phyloP scores from a whole-genome alignment of 2,888 invertebrate genomes.

The Mythimna impura region DNA sequence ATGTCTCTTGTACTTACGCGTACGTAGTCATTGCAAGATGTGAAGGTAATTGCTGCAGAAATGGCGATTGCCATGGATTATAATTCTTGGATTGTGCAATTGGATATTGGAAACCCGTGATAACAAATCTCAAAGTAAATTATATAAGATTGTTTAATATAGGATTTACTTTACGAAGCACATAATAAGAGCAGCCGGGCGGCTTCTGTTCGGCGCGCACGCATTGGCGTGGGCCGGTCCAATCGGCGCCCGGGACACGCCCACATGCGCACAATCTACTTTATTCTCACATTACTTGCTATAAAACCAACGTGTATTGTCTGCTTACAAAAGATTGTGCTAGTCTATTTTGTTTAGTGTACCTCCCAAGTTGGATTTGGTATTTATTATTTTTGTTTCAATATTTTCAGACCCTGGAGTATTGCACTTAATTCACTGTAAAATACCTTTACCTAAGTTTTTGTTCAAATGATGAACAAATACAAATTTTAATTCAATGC shows the following conservation, averaged over 20 bases:
- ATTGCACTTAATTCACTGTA: background rate
- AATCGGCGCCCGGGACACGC: conserved; percentile 85
- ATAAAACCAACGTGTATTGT: conserved; percentile 27
- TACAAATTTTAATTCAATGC: background rate
- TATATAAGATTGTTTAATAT: conserved; percentile 40
- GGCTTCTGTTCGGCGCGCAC: conserved; percentile 87
- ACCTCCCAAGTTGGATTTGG: background rate
- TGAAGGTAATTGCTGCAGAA: conserved; percentile 18
- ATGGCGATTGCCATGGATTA: conserved; percentile 10
- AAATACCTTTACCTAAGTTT: background rate
- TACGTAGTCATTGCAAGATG: conserved; percentile 8
- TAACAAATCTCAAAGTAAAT: conserved; percentile 29
- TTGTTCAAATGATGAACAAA: background rate
- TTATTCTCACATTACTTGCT: conserved; percentile 56
- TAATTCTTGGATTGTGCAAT: conserved; percentile 33
- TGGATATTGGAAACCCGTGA: conserved; percentile 21
- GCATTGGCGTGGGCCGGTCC: conserved; percentile 87
- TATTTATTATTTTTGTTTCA: conserved; percentile 5
- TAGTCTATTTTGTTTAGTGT: conserved; percentile 22
- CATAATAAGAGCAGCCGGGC: conserved; percentile 62
- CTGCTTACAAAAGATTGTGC: conserved; percentile 29
- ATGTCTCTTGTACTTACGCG: conserved; percentile 22
- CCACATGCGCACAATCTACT: conserved; percentile 72
- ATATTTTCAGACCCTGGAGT: background rate
- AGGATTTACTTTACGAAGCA: conserved; percentile 62